Evolutionary conservation across 1,140 invertebrate species (phyloP), one percentile per base, ranked within the genome.

Genomic region (Carcinoscorpius rotundicauda): DNA sequence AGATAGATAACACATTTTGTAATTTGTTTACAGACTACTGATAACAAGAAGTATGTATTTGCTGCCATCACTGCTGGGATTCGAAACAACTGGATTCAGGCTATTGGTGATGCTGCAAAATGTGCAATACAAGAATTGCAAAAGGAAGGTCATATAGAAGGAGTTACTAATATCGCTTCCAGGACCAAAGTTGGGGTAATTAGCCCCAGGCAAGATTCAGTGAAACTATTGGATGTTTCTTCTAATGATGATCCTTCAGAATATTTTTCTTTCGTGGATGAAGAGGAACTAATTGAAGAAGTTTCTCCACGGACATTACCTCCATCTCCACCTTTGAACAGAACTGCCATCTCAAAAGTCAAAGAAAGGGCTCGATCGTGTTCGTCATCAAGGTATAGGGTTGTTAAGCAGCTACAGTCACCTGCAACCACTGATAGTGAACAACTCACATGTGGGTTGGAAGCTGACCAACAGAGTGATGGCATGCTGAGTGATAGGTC

Each of bases 51-150:
- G n/a, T n/a, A n/a, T n/a, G 8, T 88, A 3, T 75, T 98, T 64
- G 92, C 92, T 50, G 93, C 94, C 29, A 85, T 97, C 59, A 97
- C 93, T 5, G 86, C 88, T 49, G 91, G 91, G 3, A 96, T 97
- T 61, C 83, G 93, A 69, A 85, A 85, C 56, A 93, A 91, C 73
- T 97, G 93, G 93, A 85, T 97, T 74, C 86, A 88, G 52, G 91
- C 92, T 8, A 83, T 97, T 65, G 80, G 85, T 72, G 85, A 84
- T 73, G 87, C 88, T 4, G 86, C 73, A 48, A 70, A 72, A 52
- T 66, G 72, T 4, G 63, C 61, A 57, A 53, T 8, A 6, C 51
- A 53, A 8, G 11, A 29, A 5, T 4, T 11, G 11, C 29, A 29
- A 29, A 29, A 29, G 29, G 29, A 29, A 2, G 0, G 29, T 29